Evolutionary conservation across 2,888 invertebrate genomes (phyloP).

Genomic region (Pristionchus japonicus): DNA sequence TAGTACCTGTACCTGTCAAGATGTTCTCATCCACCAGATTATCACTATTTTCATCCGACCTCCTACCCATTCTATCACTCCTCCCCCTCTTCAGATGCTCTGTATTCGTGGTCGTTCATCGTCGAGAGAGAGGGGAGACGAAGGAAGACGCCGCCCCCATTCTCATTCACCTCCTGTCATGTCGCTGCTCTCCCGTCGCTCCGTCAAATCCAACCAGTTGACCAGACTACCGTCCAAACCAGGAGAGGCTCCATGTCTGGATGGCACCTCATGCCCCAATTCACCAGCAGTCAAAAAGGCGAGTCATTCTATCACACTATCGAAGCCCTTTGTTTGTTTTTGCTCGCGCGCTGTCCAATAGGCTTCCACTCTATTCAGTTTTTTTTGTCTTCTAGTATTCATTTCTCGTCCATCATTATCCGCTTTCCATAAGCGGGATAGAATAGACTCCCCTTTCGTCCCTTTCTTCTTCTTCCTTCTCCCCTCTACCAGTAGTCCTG

Average conservation of each 20-base stretch:
- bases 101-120: constrained; percentile 37
- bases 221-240: constrained; percentile 55
- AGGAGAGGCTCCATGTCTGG: constrained; percentile 50
- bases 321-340: neutral
- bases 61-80: neutral
- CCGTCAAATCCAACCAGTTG: constrained; percentile 48
- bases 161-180: constrained; percentile 34
- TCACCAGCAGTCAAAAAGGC: constrained; percentile 60
- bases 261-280: constrained; percentile 57
- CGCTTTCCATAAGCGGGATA: neutral
- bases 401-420: neutral
- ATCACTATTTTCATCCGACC: no score
- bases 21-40: no score
- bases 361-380: neutral
- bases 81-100: constrained; percentile 24
- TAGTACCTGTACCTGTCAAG: no score
- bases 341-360: neutral
- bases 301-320: neutral
- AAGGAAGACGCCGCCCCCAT: constrained; percentile 18
- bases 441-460: neutral
- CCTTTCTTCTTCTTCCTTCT: neutral
- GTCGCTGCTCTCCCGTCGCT: constrained; percentile 52
- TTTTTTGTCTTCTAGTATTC: constrained; percentile 26
- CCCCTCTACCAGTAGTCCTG: neutral
- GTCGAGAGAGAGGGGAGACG: neutral